Percentiles rank a stretch among this genome's conserved stretches.
Conservation (phyloP, 2,888 invertebrate species). For the Ceriagrion tenellum region DNA sequence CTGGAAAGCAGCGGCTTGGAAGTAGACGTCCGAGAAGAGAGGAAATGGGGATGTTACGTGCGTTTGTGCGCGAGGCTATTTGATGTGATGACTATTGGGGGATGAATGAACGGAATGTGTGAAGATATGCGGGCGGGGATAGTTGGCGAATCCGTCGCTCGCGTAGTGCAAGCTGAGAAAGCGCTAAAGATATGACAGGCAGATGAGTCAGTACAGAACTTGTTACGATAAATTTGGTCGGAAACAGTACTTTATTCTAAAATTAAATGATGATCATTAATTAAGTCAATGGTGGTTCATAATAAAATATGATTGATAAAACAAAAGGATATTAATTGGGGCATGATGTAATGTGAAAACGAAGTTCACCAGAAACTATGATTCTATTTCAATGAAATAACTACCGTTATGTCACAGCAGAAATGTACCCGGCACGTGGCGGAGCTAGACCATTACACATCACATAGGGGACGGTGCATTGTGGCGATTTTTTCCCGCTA, state of each 20-base stretch:
- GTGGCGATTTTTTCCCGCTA: too few species aligned
- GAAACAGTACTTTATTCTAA: background rate
- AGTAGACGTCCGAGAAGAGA: background rate
- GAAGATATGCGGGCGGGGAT: background rate
- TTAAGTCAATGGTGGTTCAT: too few species aligned
- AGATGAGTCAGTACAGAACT: background rate
- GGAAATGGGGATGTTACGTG: background rate
- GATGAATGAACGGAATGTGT: background rate
- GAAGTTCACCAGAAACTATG: too few species aligned
- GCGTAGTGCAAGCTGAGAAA: background rate
- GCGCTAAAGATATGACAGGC: background rate
- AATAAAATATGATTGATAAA: too few species aligned
- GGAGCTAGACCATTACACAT: too few species aligned
- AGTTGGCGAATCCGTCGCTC: background rate
- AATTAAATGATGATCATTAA: too few species aligned
- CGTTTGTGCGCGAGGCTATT: background rate
- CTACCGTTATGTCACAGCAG: too few species aligned
- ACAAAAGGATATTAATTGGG: too few species aligned
- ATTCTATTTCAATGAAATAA: too few species aligned
- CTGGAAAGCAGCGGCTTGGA: constrained; percentile 3
- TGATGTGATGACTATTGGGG: background rate
- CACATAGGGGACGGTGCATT: too few species aligned
- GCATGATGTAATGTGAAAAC: too few species aligned
- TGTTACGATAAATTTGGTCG: background rate
- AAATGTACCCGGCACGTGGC: too few species aligned